Percentiles rank a stretch among this genome's conserved stretches.
These are phyloP conservation scores for Paramormyrops hopkinsi DNA, from an alignment of 2,797 vertebrate genomes.

Conservation along the genomic window DNA sequence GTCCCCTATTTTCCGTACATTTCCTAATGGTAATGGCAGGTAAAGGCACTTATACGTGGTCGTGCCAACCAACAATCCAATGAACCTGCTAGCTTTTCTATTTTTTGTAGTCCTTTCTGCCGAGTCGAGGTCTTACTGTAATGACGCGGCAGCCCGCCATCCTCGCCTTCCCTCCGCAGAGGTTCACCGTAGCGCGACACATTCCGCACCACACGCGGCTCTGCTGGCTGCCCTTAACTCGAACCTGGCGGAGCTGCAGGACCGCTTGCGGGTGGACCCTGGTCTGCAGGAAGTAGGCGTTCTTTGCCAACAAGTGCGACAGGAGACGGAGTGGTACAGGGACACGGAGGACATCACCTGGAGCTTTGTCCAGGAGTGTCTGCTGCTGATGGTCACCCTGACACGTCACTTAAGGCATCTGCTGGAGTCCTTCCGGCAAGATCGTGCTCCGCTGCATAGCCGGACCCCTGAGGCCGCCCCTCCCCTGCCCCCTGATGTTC, in stretches of 20 bases:
- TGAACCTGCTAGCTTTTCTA: background rate
- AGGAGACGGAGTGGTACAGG: constrained; percentile 45
- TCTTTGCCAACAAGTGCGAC: constrained; percentile 44
- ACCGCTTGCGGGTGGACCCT: constrained; percentile 51
- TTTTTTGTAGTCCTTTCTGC: background rate
- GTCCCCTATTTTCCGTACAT: background rate
- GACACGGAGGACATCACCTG: constrained; percentile 61
- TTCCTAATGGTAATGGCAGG: background rate
- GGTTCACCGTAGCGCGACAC: constrained; percentile 35
- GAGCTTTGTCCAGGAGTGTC: constrained; percentile 68
- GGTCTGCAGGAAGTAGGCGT: constrained; percentile 36
- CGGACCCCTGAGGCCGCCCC: constrained; percentile 65
- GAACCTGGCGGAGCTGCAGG: constrained; percentile 57
- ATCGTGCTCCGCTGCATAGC: constrained; percentile 32
- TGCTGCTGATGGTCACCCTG: constrained; percentile 70
- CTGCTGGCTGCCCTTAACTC: constrained; percentile 58
- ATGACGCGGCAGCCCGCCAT: too few species aligned
- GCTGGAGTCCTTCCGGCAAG: constrained; percentile 49
- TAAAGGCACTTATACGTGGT: background rate
- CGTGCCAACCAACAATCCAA: background rate
- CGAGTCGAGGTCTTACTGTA: background rate
- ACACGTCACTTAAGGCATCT: constrained; percentile 58
- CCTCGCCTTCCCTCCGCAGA: constrained; percentile 45
- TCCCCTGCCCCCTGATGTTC: constrained; percentile 74
- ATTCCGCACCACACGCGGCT: constrained; percentile 52